Evolutionary conservation across 2,888 invertebrate species (phyloP), one percentile per base, ranked within the genome.

Genomic region (Polietes domitor): DNA sequence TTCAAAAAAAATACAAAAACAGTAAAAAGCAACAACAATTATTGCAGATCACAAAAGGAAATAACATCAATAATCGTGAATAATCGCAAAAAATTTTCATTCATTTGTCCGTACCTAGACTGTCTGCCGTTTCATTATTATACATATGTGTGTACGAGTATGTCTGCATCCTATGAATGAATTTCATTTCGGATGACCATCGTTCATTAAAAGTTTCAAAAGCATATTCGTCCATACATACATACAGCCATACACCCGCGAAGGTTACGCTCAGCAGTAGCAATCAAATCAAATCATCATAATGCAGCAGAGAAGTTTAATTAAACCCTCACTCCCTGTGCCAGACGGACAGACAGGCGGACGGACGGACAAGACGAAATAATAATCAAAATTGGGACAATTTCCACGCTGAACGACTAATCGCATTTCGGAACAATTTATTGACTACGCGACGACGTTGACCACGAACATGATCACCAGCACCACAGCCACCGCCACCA

Each of bases 41-140:
- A 55, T 24, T 55, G 71, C 15, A 71, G 24, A 74, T 76, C 72
- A 78, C 58, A 78, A 76, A 84, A 79, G 84, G 81, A 84, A 84
- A 81, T 70, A 79, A 76, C 84, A 73, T 79, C 78, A 79, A 81
- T 85, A 82, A 80, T 65, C 43, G 37, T 80, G 71, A 85, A 85
- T 77, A 77, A 80, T 80, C 28, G 79, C 79, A 74, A 82, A 75
- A 82, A 77, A 68, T 15, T 65, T 77, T 73, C 71, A 82, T 82
- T 82, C 81, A 82, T 28, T 41, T 41, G 55, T 75, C 41, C 21
- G 63, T 32, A 32, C 32, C 32, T 32, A 32, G 17, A 28, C n/a
- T n/a, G 74, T 26, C 78, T 77, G 76, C 28, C 53, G 21, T 37
- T 43, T 21, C 28, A 58, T 50, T 77, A 17, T 53, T 3, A 12